Evolutionary conservation across 1,140 invertebrate genomes (phyloP).

Genomic region (Drosophila yakuba): DNA sequence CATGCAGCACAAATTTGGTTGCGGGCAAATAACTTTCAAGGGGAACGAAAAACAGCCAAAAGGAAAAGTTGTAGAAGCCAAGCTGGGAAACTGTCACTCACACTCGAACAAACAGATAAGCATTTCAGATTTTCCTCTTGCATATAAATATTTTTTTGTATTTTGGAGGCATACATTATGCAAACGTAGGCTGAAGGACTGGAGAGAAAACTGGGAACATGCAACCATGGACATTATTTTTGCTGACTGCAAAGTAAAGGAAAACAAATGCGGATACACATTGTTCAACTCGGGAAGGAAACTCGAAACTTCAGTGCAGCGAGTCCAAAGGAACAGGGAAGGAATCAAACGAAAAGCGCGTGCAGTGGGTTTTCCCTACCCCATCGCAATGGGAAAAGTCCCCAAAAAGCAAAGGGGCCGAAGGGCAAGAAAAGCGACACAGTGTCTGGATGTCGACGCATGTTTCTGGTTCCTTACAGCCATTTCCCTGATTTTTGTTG

Average conservation of each 20-base stretch:
- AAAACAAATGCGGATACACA: conserved; percentile 39
- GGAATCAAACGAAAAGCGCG: conserved; percentile 28
- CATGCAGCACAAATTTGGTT: conserved; percentile 73
- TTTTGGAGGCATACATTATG: conserved; percentile 60
- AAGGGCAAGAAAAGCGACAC: conserved; percentile 43
- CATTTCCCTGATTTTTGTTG: conserved; percentile 26
- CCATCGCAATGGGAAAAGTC: conserved; percentile 44
- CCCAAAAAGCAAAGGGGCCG: neutral
- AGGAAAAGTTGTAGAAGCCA: conserved; percentile 21
- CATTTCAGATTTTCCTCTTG: conserved; percentile 24
- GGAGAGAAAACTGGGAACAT: neutral
- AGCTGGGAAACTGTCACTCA: conserved; percentile 34
- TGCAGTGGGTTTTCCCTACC: conserved; percentile 37
- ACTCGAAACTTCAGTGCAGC: conserved; percentile 48
- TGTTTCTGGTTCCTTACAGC: conserved; percentile 19
- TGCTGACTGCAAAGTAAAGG: conserved; percentile 24
- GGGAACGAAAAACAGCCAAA: conserved; percentile 32
- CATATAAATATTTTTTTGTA: conserved; percentile 14
- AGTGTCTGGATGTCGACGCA: conserved; percentile 56
- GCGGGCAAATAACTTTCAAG: conserved; percentile 69
- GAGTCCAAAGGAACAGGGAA: conserved; percentile 20
- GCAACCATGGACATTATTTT: conserved; percentile 71
- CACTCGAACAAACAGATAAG: conserved; percentile 40
- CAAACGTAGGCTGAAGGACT: conserved; percentile 55
- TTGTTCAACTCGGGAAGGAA: conserved; percentile 33